phyloP scores from a whole-genome alignment of 2,888 invertebrate species.

The Polymixis flavicincta region DNA sequence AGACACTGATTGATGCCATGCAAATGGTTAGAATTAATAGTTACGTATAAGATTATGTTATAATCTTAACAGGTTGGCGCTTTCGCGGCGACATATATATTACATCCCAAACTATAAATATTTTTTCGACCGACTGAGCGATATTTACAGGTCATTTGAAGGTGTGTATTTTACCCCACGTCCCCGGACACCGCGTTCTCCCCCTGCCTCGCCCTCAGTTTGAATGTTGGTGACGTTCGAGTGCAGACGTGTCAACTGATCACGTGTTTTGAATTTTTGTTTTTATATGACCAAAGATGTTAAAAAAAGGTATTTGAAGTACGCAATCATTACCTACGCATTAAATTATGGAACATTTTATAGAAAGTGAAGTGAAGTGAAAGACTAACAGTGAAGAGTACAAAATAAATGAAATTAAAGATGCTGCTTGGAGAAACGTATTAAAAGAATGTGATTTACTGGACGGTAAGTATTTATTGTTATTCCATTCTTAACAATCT shows the following conservation, averaged over 20 bases:
- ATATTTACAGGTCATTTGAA: not conserved
- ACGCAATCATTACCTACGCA: not conserved
- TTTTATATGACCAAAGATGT: not conserved
- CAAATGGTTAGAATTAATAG: too few relatives aligned
- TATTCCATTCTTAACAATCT: too few relatives aligned
- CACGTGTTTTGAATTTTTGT: not conserved
- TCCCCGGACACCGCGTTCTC: not conserved
- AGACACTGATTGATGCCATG: too few relatives aligned
- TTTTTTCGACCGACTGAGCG: not conserved
- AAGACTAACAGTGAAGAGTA: too few relatives aligned
- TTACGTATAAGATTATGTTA: too few relatives aligned
- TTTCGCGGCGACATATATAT: too few relatives aligned
- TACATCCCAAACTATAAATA: not conserved
- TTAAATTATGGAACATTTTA: not conserved
- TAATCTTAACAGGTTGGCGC: too few relatives aligned
- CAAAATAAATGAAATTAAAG: too few relatives aligned
- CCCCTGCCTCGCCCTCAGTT: not conserved
- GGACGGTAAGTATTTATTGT: too few relatives aligned
- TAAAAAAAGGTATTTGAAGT: not conserved
- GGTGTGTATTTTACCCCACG: not conserved
- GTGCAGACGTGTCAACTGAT: not conserved
- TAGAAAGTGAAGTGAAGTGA: too few relatives aligned
- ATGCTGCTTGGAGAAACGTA: not conserved
- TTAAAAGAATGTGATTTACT: not conserved
- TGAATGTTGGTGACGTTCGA: not conserved